phyloP scores from a whole-genome alignment of 2,113 vertebrate genomes.

The Rhineura floridana region DNA sequence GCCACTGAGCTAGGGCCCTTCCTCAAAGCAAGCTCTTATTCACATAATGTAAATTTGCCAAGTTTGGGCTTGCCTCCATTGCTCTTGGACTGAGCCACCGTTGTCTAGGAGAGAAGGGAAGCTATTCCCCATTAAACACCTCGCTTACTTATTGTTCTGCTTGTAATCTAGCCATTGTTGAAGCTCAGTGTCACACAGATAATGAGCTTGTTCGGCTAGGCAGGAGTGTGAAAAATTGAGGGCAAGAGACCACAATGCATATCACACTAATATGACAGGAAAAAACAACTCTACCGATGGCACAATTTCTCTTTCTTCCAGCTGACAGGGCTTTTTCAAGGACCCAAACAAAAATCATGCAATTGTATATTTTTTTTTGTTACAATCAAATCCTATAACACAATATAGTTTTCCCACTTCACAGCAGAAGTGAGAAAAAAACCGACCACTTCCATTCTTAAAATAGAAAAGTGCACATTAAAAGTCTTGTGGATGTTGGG shows the following conservation, averaged over 20 bases:
- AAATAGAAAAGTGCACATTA: constrained; percentile 7
- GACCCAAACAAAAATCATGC: not conserved
- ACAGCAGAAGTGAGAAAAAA: not conserved
- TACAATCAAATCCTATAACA: not conserved
- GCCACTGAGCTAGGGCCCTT: no score
- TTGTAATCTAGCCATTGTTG: not conserved
- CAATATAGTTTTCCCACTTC: constrained; percentile 9
- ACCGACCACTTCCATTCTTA: not conserved
- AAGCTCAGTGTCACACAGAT: constrained; percentile 8
- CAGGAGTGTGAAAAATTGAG: constrained; percentile 28
- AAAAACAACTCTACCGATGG: not conserved
- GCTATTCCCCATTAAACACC: not conserved
- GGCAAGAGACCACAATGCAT: constrained; percentile 19
- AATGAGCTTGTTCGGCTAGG: constrained; percentile 26
- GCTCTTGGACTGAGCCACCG: not conserved
- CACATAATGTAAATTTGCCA: not conserved
- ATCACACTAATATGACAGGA: constrained; percentile 33
- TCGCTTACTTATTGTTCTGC: constrained; percentile 11
- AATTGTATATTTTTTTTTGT: not conserved
- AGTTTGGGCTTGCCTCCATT: not conserved
- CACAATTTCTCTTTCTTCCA: not conserved
- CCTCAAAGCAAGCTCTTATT: no score
- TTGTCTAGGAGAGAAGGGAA: not conserved
- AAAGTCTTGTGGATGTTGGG: not conserved
- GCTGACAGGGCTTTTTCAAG: not conserved